Percentiles rank a stretch among this genome's conserved stretches.
These are phyloP conservation scores for Chaetophractus vellerosus DNA, from an alignment of 2,797 vertebrate species.

Conservation along the genomic window DNA sequence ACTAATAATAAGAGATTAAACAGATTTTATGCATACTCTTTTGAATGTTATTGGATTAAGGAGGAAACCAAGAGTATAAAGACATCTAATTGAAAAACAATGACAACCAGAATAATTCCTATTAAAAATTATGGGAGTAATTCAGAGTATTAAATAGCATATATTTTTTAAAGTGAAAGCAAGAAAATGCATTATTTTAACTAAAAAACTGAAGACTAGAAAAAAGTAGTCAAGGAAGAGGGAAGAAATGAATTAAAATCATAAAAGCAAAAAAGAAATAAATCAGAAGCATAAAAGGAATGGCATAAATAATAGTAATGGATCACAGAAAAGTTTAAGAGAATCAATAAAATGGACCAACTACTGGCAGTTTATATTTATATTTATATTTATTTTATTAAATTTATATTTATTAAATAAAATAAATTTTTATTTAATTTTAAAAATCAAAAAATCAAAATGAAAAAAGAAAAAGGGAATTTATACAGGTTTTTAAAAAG, in stretches of 20 bases:
- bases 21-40: neutral
- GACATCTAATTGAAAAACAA: constrained; percentile 39
- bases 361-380: no score
- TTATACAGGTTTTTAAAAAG: neutral
- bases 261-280: constrained; percentile 40
- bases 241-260: constrained; percentile 39
- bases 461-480: neutral
- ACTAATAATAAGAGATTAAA: constrained; percentile 51
- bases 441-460: neutral
- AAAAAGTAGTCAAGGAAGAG: constrained; percentile 21
- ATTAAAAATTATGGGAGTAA: constrained; percentile 40
- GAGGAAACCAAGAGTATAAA: constrained; percentile 44
- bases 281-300: neutral
- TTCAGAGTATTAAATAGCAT: neutral
- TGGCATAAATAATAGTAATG: neutral
- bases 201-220: neutral
- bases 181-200: constrained; percentile 30
- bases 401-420: no score
- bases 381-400: no score
- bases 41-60: constrained; percentile 58
- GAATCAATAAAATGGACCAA: constrained; percentile 12
- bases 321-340: constrained; percentile 4
- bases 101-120: constrained; percentile 12
- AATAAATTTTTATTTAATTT: no score
- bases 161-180: neutral